A percentile compares a stretch with the other conserved stretches of the same genome.
Conservation (phyloP, 1,140 invertebrate species). For the Drosophila triauraria region DNA sequence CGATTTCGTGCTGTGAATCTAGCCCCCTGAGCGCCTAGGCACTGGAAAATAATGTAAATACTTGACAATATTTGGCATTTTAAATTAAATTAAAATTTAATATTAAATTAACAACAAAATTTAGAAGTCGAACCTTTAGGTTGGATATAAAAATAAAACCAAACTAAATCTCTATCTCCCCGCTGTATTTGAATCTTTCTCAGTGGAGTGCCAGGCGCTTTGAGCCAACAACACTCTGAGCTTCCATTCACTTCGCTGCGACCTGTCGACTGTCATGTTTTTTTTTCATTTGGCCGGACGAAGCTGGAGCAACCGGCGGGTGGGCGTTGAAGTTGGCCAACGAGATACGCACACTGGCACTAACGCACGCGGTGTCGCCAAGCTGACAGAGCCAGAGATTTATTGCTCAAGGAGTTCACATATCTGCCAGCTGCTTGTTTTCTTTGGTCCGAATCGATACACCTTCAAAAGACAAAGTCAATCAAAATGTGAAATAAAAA, state of each 20-base stretch:
- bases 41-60: background rate
- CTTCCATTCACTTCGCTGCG: constrained; percentile 55
- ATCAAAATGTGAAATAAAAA: constrained; percentile 29
- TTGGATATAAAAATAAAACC: too few species aligned
- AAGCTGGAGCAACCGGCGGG: constrained; percentile 36
- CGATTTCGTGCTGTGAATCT: background rate
- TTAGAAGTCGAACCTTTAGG: too few species aligned
- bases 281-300: constrained; percentile 15
- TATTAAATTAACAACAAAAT: too few species aligned
- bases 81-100: too few species aligned
- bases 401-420: constrained; percentile 44
- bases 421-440: constrained; percentile 38
- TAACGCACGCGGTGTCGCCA: constrained; percentile 41
- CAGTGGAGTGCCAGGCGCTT: constrained; percentile 16
- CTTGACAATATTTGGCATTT: too few species aligned
- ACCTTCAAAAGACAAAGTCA: constrained; percentile 46
- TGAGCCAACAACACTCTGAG: constrained; percentile 24
- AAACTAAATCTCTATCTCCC: background rate
- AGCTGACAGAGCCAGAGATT: constrained; percentile 52
- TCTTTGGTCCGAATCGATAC: constrained; percentile 39
- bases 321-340: constrained; percentile 57
- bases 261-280: constrained; percentile 38
- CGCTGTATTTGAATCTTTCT: background rate
- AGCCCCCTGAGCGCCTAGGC: background rate
- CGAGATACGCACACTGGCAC: constrained; percentile 48